These are phyloP conservation scores for Gallinago jamesoni DNA, from an alignment of 2,113 vertebrate species.

Conservation along the genomic window DNA sequence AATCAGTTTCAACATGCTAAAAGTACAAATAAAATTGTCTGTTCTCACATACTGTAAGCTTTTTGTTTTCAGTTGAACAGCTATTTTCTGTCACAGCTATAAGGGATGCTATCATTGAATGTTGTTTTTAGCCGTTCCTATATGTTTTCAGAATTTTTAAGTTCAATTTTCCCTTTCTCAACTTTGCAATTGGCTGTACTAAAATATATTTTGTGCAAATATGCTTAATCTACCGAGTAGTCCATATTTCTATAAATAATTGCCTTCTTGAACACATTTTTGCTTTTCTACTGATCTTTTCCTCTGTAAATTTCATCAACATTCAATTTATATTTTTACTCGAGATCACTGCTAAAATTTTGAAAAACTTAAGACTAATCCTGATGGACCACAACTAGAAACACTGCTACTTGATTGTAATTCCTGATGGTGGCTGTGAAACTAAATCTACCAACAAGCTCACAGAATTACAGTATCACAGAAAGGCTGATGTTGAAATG, in stretches of 20 bases:
- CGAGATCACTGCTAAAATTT: neutral
- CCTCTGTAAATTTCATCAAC: neutral
- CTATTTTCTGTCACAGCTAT: neutral
- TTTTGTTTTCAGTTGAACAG: neutral
- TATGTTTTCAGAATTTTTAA: neutral
- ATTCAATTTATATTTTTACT: neutral
- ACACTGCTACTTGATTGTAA: neutral
- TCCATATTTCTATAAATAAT: neutral
- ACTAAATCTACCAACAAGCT: neutral
- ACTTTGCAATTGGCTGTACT: neutral
- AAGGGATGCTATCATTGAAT: neutral
- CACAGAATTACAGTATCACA: neutral
- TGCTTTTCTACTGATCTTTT: neutral
- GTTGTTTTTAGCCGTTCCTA: neutral
- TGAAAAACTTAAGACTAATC: neutral
- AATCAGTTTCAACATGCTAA: neutral
- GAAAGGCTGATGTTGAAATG: neutral
- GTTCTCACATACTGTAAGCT: neutral
- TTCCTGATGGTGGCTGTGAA: neutral
- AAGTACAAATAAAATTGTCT: neutral
- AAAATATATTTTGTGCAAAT: neutral
- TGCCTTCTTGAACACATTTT: neutral
- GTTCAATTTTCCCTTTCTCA: neutral
- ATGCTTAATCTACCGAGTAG: neutral
- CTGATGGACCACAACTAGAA: neutral